Conservation (phyloP, 2,888 invertebrate genomes). For the Eremobia ochroleuca region DNA sequence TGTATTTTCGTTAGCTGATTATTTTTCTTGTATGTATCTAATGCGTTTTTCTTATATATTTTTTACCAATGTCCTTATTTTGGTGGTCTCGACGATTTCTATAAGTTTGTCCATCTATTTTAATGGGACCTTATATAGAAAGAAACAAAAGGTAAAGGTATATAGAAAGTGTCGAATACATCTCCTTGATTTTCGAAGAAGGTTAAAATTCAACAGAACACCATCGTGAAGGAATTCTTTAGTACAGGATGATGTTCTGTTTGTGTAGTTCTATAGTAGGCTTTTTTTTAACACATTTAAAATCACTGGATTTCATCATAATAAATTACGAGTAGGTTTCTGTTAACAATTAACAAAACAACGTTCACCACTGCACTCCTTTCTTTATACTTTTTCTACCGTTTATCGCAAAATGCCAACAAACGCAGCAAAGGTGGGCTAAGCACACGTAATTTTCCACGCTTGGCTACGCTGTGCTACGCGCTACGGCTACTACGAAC, state of each 20-base stretch:
- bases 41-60: too few species aligned
- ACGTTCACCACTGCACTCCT: neutral
- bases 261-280: neutral
- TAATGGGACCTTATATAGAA: too few species aligned
- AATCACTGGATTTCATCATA: neutral
- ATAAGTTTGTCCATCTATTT: too few species aligned
- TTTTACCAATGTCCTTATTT: too few species aligned
- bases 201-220: neutral
- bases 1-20: too few species aligned
- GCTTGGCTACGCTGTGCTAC: slow-evolving; percentile 42
- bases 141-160: too few species aligned
- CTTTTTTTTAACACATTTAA: neutral
- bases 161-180: neutral
- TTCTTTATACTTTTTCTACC: neutral
- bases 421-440: slow-evolving; percentile 24
- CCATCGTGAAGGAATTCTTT: neutral
- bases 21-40: too few species aligned
- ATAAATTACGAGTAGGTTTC: neutral
- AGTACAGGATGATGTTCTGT: neutral
- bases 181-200: neutral
- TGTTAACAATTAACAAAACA: neutral
- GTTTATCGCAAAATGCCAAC: neutral
- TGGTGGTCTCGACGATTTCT: too few species aligned
- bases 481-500: slow-evolving; percentile 36
- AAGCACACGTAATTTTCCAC: slow-evolving; percentile 44